Percentiles rank a stretch among this genome's conserved stretches.
Conservation (phyloP, 2,113 vertebrate species). For the Myotis davidii region DNA sequence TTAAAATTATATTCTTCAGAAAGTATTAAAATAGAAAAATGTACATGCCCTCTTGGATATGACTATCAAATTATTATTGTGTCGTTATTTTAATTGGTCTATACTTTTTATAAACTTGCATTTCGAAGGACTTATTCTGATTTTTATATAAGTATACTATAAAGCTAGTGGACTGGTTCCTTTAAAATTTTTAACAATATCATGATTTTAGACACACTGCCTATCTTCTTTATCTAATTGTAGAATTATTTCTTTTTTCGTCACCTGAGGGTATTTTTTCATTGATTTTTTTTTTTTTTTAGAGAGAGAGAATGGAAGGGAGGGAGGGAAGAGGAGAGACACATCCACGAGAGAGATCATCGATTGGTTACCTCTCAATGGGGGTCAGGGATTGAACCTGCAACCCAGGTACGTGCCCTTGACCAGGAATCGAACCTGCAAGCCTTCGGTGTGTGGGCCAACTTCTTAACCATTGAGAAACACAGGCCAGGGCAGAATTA, state of each 20-base stretch:
- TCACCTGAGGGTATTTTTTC: too few relatives aligned
- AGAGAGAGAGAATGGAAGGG: too few relatives aligned
- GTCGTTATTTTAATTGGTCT: conserved; percentile 36
- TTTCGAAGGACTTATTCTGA: background rate
- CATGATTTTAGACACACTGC: background rate
- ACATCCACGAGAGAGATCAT: too few relatives aligned
- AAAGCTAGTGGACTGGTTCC: background rate
- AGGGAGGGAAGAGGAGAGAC: too few relatives aligned
- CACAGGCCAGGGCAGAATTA: too few relatives aligned
- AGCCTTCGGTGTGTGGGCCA: too few relatives aligned
- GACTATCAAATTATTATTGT: background rate
- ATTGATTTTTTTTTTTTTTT: too few relatives aligned
- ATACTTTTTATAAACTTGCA: background rate
- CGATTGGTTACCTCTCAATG: too few relatives aligned
- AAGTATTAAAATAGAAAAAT: conserved; percentile 31
- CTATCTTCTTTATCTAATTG: background rate
- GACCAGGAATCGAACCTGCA: too few relatives aligned
- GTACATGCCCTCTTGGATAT: background rate
- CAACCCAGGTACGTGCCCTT: too few relatives aligned
- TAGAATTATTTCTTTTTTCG: background rate
- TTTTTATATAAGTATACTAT: background rate
- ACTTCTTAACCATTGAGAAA: too few relatives aligned
- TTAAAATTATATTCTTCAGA: conserved; percentile 29
- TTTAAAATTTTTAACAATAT: background rate
- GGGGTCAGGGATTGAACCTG: too few relatives aligned